These are phyloP conservation scores for Capricornis sumatraensis DNA, from an alignment of 2,113 vertebrate species.

Conservation along the genomic window DNA sequence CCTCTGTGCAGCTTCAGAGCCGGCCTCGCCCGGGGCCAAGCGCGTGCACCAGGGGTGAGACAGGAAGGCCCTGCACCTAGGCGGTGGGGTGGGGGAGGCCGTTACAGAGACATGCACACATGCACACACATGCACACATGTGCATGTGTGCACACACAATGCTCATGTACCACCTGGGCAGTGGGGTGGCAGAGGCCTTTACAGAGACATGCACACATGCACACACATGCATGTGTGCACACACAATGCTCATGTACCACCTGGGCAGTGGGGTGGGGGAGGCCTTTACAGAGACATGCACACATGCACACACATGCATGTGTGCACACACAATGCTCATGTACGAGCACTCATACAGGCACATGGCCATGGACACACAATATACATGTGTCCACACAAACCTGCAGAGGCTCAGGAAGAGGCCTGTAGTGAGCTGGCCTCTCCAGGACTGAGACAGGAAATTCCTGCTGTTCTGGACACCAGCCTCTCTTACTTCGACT, in stretches of 20 bases:
- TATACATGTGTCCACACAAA: not conserved
- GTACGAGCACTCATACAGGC: no score
- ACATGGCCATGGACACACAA: not conserved
- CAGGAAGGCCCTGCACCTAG: not conserved
- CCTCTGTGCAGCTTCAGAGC: not conserved
- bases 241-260: not conserved
- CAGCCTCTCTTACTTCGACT: accelerated
- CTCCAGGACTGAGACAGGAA: not conserved
- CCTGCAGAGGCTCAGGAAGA: not conserved
- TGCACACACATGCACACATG: accelerated
- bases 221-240: accelerated
- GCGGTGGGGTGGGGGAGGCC: accelerated
- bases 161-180: not conserved
- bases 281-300: accelerated
- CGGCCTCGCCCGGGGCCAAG: accelerated
- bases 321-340: not conserved
- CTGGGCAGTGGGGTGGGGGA: accelerated
- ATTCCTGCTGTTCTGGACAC: not conserved
- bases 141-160: not conserved
- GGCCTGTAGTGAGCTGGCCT: not conserved
- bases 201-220: not conserved
- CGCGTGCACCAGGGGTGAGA: accelerated
- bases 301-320: accelerated
- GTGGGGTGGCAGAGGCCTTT: accelerated
- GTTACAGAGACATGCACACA: accelerated